These are phyloP conservation scores for Macrostomum lignano DNA, from an alignment of 1,140 invertebrate species.

Conservation along the genomic window DNA sequence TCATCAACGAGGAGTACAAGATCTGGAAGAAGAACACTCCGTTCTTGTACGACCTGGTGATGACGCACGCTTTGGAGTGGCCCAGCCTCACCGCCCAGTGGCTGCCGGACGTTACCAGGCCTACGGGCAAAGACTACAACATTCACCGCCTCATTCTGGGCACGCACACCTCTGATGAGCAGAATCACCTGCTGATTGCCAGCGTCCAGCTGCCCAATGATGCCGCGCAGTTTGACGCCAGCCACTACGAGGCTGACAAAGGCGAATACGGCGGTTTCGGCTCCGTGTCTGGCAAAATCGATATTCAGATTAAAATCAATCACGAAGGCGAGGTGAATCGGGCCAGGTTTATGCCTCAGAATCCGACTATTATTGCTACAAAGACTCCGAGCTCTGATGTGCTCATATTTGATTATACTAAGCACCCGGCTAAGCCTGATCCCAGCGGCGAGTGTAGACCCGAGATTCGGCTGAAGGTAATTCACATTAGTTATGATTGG, in stretches of 20 bases:
- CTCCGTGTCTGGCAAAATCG: conserved; percentile 91
- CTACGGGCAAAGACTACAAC: conserved; percentile 91
- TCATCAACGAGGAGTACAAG: conserved; percentile 99
- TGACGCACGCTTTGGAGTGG: conserved; percentile 30
- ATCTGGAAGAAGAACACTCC: conserved; percentile 31
- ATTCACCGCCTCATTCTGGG: conserved; percentile 87
- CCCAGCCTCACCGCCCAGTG: conserved; percentile 82
- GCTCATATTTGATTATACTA: conserved; percentile 94
- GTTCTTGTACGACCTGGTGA: conserved; percentile 29
- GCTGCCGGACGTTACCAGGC: conserved; percentile 86
- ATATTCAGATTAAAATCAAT: conserved; percentile 99
- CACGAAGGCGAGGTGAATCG: conserved; percentile 98
- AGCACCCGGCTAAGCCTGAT: conserved; percentile 92
- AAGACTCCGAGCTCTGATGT: conserved; percentile 98
- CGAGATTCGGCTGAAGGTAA: conserved; percentile 39
- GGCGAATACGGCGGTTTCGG: conserved; percentile 98
- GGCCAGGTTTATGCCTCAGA: conserved; percentile 96
- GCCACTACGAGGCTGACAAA: conserved; percentile 93
- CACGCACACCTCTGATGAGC: conserved; percentile 97
- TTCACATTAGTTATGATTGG: no score
- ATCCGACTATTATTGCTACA: conserved; percentile 91
- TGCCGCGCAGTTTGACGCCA: conserved; percentile 93
- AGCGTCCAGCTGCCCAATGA: conserved; percentile 93
- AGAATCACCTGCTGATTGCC: conserved; percentile 91
- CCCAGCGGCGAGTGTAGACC: conserved; percentile 82